Conservation (phyloP, 2,888 invertebrate species). For the Orthonevra nobilis region DNA sequence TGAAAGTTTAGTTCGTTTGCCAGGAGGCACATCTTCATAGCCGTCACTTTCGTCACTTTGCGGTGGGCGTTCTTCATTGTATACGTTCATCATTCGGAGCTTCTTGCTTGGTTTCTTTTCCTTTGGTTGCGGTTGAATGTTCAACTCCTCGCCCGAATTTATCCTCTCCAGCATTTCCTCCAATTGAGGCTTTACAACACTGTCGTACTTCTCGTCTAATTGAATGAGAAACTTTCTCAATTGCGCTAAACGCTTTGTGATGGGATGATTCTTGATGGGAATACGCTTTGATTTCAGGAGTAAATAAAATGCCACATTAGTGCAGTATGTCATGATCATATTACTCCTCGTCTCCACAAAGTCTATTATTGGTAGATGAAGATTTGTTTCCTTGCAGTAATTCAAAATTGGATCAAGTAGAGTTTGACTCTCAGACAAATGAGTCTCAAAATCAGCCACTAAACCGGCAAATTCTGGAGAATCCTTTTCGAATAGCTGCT, state of each 20-base stretch:
- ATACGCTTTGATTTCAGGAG: constrained; percentile 89
- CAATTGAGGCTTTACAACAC: constrained; percentile 86
- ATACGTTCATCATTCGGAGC: constrained; percentile 80
- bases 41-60: constrained; percentile 72
- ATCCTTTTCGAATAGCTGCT: constrained; percentile 89
- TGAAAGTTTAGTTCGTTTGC: constrained; percentile 79
- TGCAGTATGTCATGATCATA: constrained; percentile 89
- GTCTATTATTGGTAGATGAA: constrained; percentile 85
- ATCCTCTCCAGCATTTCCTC: constrained; percentile 83
- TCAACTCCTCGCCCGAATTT: constrained; percentile 80
- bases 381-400: constrained; percentile 83
- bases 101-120: constrained; percentile 80
- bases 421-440: constrained; percentile 84
- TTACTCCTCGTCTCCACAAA: constrained; percentile 87
- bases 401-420: constrained; percentile 85
- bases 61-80: too few relatives aligned
- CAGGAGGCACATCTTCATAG: constrained; percentile 77
- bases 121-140: constrained; percentile 78
- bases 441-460: constrained; percentile 89
- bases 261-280: constrained; percentile 91
- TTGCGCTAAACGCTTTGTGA: constrained; percentile 90
- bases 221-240: constrained; percentile 88
- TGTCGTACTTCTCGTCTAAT: constrained; percentile 86
- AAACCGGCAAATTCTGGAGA: constrained; percentile 92
- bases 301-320: constrained; percentile 92